Base-by-base conservation (phyloP, 2,797 vertebrate species). In the Labeo calbasu region DNA sequence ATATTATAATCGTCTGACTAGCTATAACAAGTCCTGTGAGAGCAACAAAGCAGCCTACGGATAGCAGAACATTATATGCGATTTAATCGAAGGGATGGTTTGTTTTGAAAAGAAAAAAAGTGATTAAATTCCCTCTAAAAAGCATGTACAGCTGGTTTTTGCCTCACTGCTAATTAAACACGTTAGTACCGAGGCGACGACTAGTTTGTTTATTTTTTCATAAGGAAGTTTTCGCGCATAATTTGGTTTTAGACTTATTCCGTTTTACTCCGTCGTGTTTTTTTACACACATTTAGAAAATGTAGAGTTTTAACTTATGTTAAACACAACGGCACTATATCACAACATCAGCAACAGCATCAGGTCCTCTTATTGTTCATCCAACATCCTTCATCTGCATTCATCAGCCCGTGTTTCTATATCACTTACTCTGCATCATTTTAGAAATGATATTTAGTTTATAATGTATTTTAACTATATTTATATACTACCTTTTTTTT, bases 311-410 rank as follows among this genome's bases (percentile, higher is more conserved):
- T 59, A 43, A 43, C 32, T 76, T 43, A 9, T 40, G 32, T 59
- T 59, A 23, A n/a, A 76, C 72, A 76, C 71, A 76, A 4, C 28
- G 12, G 19, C 71, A 32, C 15, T 32, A 36, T 40, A 51, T 71
- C 48, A 48, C 69, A 73, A 19, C 71, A 32, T 55, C 43, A 43
- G n/a, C 43, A 79, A n/a, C 11, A 66, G 78, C 14, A 70, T 80
- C 78, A 69, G 65, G 78, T 55, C 15, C 17, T 53, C 1, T 53
- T 6, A 6, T 66, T 53, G 43, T 50, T 50, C 14, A 9, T 28
- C n/a, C n/a, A 15, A 32, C 12, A 14, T 48, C 59, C 17, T 51
- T 51, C 61, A 32, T 50, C 8, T 57, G 65, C 21, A 23, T 79
- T 68, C 48, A 70, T 46, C 65, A 70, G 32, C n/a, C 2, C 4